These are phyloP conservation scores for Hylomyscus alleni DNA, from an alignment of 2,797 vertebrate genomes.

Conservation along the genomic window DNA sequence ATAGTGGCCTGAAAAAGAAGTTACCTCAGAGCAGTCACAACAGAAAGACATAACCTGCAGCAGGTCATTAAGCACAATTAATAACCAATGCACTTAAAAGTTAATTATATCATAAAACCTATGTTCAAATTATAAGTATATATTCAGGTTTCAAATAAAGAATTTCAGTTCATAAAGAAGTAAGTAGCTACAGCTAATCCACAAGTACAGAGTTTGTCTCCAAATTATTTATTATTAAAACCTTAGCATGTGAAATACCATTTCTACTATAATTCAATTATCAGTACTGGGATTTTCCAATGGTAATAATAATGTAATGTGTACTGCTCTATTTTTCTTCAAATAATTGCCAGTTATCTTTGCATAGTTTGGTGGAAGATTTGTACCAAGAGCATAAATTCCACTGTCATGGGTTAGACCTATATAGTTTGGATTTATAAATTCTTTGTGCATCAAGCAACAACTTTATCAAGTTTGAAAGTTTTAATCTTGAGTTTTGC, in stretches of 20 bases:
- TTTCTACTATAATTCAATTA: background rate
- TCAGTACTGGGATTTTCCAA: background rate
- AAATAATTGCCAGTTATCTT: background rate
- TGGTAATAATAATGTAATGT: background rate
- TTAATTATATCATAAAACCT: constrained; percentile 44
- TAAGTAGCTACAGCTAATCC: background rate
- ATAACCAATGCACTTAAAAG: background rate
- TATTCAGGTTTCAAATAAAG: background rate
- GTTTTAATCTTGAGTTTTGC: background rate
- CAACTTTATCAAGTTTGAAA: background rate
- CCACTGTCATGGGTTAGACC: background rate
- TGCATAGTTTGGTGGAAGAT: background rate
- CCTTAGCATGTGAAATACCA: background rate
- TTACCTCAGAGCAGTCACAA: background rate
- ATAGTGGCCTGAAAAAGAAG: constrained; percentile 35
- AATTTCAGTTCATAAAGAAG: background rate
- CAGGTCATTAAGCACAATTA: constrained; percentile 33
- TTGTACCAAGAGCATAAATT: background rate
- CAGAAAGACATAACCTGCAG: constrained; percentile 18
- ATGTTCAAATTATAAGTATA: constrained; percentile 18
- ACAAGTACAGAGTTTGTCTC: background rate
- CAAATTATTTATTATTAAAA: constrained; percentile 37
- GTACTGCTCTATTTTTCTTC: background rate
- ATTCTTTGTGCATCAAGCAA: background rate
- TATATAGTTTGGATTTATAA: background rate